Percentiles rank a stretch among this genome's conserved stretches.
Conservation (phyloP, 2,113 vertebrate species). For the Alethe castanea region DNA sequence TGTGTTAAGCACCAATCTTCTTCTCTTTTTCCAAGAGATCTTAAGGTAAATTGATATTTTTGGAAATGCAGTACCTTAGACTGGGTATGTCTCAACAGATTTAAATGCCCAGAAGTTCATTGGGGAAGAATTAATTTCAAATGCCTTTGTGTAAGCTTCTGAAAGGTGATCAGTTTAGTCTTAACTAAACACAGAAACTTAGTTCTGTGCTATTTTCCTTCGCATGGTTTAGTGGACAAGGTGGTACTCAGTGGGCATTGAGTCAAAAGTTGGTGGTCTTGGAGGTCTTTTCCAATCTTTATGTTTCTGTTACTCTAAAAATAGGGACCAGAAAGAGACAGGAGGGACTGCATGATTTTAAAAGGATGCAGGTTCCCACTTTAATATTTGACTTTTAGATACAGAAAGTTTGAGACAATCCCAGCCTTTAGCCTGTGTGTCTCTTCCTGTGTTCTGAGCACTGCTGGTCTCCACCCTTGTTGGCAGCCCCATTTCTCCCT, state of each 20-base stretch:
- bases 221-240: background rate
- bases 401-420: background rate
- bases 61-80: background rate
- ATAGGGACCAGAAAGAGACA: background rate
- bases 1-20: background rate
- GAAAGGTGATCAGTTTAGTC: background rate
- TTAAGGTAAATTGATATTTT: background rate
- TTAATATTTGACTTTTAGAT: background rate
- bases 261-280: background rate
- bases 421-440: background rate
- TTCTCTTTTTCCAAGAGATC: background rate
- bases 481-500: background rate
- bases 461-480: background rate
- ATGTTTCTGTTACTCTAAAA: background rate
- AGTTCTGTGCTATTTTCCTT: background rate
- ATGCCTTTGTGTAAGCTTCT: background rate
- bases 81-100: background rate
- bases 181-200: background rate
- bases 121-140: background rate
- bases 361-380: background rate
- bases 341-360: background rate
- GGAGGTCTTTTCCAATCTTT: background rate
- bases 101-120: background rate
- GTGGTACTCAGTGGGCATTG: background rate
- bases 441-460: background rate